Base-by-base conservation (phyloP, 2,797 vertebrate genomes). In the Enteromius argenteus region DNA sequence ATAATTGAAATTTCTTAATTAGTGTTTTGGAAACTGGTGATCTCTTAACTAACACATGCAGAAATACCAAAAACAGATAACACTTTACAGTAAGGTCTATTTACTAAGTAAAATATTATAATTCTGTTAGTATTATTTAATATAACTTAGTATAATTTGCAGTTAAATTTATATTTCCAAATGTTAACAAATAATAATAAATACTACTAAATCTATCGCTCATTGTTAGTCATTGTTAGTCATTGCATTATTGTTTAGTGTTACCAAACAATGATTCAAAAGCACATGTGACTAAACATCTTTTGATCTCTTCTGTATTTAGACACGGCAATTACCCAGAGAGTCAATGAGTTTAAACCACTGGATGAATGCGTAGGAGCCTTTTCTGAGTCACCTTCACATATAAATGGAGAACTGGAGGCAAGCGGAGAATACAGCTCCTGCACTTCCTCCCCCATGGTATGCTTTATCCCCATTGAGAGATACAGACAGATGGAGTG, bases 401-500 rank as follows among this genome's bases (percentile, higher is more conserved):
- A 77, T 77, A 27, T 19, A 49, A 67, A 30, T 19, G 32, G 39
- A 67, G 44, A 67, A 79, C 62, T 35, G 11, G 44, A 79, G 62
- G 44, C 39, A 78, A 76, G 74, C 1, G 0, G 60, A 79, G 58
- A 66, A 66, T 49, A 8, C 62, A 35, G 46, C 42, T 49, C 27
- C 32, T n/a, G 10, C 64, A 35, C 5, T 69, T 23, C 74, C 71
- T 35, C 67, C 56, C 44, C 46, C 37, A 56, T 67, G 51, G 75
- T 79, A 7, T 62, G 21, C 81, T 49, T 67, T 83, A 80, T 68
- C 13, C 56, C 32, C 62, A 44, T 58, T 58, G 2, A 71, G 66
- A 67, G 80, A 90, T 83, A 68, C 86, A 87, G 85, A 93, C 88
- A 90, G 87, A 91, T 91, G 84, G 80, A 58, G 62, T 37, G 46